A percentile compares a stretch with the other conserved stretches of the same genome.
These are phyloP conservation scores for Galerucella calmariensis DNA, from an alignment of 2,888 invertebrate genomes.

Conservation along the genomic window DNA sequence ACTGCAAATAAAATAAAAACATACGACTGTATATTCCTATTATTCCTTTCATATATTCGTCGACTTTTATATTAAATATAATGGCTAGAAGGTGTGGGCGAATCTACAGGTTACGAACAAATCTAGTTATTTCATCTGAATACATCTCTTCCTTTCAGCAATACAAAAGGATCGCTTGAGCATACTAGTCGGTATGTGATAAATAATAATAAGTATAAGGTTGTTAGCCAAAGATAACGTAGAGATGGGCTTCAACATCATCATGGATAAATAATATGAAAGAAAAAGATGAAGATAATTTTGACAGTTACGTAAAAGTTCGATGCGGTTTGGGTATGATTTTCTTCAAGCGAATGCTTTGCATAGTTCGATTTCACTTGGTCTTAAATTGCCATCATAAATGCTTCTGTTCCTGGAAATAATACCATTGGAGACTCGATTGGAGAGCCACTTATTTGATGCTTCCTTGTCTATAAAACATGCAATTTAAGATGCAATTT, in stretches of 20 bases:
- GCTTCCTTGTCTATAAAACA: too few species aligned
- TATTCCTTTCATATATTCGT: neutral
- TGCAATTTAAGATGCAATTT: too few species aligned
- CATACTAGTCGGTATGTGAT: constrained; percentile 7
- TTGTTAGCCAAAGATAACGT: neutral
- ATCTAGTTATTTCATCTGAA: constrained; percentile 12
- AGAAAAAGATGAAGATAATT: neutral
- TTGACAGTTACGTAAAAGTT: too few species aligned
- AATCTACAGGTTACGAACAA: constrained; percentile 4
- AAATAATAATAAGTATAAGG: neutral
- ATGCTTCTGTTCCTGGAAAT: too few species aligned
- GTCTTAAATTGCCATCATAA: too few species aligned
- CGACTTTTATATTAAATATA: neutral
- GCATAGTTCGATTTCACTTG: too few species aligned
- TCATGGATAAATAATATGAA: neutral
- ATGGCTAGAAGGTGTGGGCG: neutral
- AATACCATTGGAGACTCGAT: too few species aligned
- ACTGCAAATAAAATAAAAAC: neutral
- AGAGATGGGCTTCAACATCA: neutral
- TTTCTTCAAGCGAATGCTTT: too few species aligned
- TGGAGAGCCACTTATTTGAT: too few species aligned
- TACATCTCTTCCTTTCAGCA: neutral
- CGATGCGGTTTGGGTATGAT: too few species aligned
- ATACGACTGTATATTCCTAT: neutral
- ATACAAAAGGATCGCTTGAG: constrained; percentile 3